Conservation (phyloP, 2,888 invertebrate genomes). For the Oscheius onirici region DNA sequence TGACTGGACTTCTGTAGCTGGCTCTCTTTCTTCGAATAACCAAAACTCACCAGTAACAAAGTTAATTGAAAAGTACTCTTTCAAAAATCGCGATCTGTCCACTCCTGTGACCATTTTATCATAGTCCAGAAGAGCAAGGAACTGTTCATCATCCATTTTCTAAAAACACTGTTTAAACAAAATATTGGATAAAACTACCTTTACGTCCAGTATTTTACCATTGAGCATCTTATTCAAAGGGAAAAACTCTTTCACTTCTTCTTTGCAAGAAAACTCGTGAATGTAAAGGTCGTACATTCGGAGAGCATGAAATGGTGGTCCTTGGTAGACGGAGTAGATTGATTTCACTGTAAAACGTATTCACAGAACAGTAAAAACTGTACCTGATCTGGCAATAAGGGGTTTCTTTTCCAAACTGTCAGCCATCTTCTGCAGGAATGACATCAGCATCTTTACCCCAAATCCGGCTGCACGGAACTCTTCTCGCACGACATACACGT, state of each 20-base stretch:
- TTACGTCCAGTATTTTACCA: background rate
- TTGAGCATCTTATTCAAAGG: background rate
- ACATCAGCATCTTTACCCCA: conserved; percentile 13
- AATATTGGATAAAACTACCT: background rate
- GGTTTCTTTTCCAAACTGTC: background rate
- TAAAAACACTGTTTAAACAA: background rate
- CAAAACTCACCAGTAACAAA: conserved; percentile 9
- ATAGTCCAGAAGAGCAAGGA: conserved; percentile 2
- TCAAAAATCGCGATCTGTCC: background rate
- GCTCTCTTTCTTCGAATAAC: background rate
- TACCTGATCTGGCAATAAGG: conserved; percentile 19
- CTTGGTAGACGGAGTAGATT: background rate
- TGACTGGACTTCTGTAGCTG: too few relatives aligned
- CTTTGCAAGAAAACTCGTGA: background rate
- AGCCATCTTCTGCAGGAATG: background rate
- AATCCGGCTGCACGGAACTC: conserved; percentile 15
- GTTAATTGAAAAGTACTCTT: background rate
- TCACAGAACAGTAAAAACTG: background rate
- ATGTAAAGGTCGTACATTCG: conserved; percentile 3
- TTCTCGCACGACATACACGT: conserved; percentile 24
- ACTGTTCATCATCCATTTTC: conserved; percentile 4
- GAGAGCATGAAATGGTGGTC: background rate
- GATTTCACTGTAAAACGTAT: background rate
- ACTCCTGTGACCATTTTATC: conserved; percentile 24
- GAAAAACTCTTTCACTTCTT: conserved; percentile 10